Evolutionary conservation across 2,797 vertebrate species (phyloP).

Genomic region (Enteromius radiatus): DNA sequence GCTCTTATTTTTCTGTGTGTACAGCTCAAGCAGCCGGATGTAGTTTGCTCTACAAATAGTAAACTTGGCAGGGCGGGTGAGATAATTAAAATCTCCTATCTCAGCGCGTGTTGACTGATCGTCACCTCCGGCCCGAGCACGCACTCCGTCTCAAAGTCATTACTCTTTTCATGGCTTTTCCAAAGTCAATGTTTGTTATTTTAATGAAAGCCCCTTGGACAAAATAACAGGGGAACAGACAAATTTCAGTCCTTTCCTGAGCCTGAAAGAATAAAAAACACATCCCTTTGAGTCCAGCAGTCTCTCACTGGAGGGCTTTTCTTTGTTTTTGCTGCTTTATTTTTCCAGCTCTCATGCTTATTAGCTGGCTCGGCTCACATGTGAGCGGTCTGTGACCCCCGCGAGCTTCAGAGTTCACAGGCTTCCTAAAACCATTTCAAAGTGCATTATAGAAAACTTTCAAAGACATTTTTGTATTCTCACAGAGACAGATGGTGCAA

Average conservation of each 20-base stretch:
- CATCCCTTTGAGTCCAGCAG: not conserved
- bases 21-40: conserved; percentile 25
- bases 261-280: conserved; percentile 28
- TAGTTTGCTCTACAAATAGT: conserved; percentile 48
- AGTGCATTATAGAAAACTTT: not conserved
- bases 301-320: not conserved
- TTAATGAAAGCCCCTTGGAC: conserved; percentile 41
- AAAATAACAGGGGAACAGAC: conserved; percentile 36
- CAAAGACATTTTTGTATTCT: not conserved
- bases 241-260: conserved; percentile 12
- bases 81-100: conserved; percentile 47
- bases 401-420: not conserved
- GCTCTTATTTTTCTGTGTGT: conserved; percentile 24
- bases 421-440: conserved; percentile 19
- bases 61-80: conserved; percentile 22
- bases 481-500: not conserved
- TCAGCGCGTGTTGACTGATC: conserved; percentile 22
- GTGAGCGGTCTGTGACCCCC: not conserved
- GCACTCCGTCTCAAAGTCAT: conserved; percentile 38
- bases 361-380: not conserved
- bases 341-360: not conserved
- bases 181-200: conserved; percentile 52
- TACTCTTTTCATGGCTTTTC: conserved; percentile 32
- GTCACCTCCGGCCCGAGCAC: conserved; percentile 18
- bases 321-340: conserved; percentile 24